phyloP scores from a whole-genome alignment of 2,888 invertebrate genomes.

The Platynereis dumerilii region DNA sequence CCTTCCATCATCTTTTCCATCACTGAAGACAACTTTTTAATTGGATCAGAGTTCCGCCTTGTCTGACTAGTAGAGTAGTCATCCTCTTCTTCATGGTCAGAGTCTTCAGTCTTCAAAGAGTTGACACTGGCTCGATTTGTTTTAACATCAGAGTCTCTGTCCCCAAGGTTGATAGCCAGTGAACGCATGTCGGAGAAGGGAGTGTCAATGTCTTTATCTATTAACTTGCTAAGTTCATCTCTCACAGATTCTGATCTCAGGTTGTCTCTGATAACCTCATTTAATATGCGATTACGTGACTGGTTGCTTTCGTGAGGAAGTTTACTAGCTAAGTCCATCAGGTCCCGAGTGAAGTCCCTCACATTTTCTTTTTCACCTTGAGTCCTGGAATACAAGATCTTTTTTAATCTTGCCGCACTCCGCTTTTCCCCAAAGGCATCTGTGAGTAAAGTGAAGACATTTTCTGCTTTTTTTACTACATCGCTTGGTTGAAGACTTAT shows the following conservation, averaged over 20 bases:
- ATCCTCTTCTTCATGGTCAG: too few relatives aligned
- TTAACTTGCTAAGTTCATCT: not conserved
- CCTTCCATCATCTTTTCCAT: not conserved
- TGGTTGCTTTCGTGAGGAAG: not conserved
- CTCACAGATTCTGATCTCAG: not conserved
- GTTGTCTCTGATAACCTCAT: not conserved
- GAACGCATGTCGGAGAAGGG: not conserved
- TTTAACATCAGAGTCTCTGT: not conserved
- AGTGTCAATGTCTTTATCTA: not conserved
- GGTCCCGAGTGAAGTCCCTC: not conserved
- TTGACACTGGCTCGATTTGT: not conserved
- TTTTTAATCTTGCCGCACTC: not conserved
- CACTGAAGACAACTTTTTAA: not conserved
- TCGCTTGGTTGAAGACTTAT: not conserved
- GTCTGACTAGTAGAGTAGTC: too few relatives aligned
- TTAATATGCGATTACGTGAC: not conserved
- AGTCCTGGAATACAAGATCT: not conserved
- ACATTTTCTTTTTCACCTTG: constrained; percentile 1
- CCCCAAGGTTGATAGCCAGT: not conserved
- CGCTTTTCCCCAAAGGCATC: constrained; percentile 4
- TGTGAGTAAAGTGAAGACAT: not conserved
- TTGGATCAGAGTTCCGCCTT: too few relatives aligned
- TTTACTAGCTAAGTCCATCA: not conserved
- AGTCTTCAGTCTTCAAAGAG: not conserved
- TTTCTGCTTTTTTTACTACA: not conserved